Base-by-base conservation (phyloP, 2,797 vertebrate species). In the Hyperoplus lanceolatus region DNA sequence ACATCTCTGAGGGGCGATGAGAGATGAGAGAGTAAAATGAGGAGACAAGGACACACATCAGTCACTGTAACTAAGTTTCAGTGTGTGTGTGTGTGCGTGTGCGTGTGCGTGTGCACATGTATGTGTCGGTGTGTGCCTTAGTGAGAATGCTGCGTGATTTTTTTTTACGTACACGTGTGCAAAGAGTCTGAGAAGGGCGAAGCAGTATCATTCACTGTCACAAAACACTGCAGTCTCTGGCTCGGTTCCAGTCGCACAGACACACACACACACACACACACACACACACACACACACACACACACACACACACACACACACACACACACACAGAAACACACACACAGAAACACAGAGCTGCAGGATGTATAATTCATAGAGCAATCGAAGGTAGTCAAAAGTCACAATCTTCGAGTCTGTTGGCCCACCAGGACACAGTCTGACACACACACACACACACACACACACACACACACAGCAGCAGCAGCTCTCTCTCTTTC, bases 201-300 rank as follows among this genome's bases (percentile, higher is more conserved):
- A 82, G 77, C 78, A n/a, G 79, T 73, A 92, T 92, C 90, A 87
- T 87, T 94, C 92, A 91, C 75, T 93, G 92, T 92, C 91, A 87
- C 78, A 69, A 75, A 80, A 79, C 82, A 75, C 90, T 78, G 92
- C 92, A 89, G 89, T 92, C 68, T 57, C 87, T 92, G 92, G 92
- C 90, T 85, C 36, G 1, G 43, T 49, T 84, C 87, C 87, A 29
- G 29, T 29, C 29, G 29, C 29, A 29, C 29, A 29, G 29, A 29
- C 29, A 29, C 29, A 29, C 29, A 29, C 29, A 29, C 29, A 29
- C 29, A 29, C 29, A 29, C 29, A 29, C 29, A 29, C 29, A 29
- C 29, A 29, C 29, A 29, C 29, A 29, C 29, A 29, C 29, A 83
- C 68, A 54, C 36, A 39, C 61, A 41, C 57, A 57, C 66, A 60